Conservation (phyloP, 1,140 invertebrate species). For the Trichoplusia ni region DNA sequence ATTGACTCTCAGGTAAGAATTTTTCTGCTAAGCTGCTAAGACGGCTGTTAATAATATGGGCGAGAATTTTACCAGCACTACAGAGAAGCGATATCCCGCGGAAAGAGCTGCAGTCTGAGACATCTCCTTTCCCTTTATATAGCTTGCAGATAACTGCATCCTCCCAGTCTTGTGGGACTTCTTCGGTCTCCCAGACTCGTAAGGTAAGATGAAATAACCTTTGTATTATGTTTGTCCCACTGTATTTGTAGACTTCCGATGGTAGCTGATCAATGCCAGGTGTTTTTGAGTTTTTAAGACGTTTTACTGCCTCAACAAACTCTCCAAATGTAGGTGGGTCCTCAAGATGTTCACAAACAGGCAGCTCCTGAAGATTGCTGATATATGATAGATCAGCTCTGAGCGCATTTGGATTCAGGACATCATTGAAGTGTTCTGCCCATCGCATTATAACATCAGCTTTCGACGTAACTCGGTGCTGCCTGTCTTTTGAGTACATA, state of each 20-base stretch:
- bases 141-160: no score
- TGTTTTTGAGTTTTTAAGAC: constrained; percentile 32
- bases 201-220: constrained; percentile 27
- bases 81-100: constrained; percentile 40
- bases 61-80: constrained; percentile 40
- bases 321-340: constrained; percentile 30
- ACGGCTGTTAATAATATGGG: constrained; percentile 34
- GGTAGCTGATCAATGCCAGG: constrained; percentile 29
- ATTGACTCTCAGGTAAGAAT: constrained; percentile 40
- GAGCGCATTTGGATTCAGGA: constrained; percentile 30
- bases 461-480: no score
- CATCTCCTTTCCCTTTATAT: no score
- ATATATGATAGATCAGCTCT: constrained; percentile 12
- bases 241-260: constrained; percentile 27
- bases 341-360: constrained; percentile 5
- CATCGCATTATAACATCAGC: no score
- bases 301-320: constrained; percentile 16
- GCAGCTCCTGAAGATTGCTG: constrained; percentile 6
- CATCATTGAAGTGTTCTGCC: constrained; percentile 36
- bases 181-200: constrained; percentile 29
- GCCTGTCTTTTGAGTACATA: constrained; percentile 24
- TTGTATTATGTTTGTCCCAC: constrained; percentile 1
- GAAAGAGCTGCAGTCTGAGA: no score
- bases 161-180: constrained; percentile 37
- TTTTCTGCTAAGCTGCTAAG: constrained; percentile 30